Base-by-base conservation (phyloP, 2,113 vertebrate species). In the Tinamus guttatus region DNA sequence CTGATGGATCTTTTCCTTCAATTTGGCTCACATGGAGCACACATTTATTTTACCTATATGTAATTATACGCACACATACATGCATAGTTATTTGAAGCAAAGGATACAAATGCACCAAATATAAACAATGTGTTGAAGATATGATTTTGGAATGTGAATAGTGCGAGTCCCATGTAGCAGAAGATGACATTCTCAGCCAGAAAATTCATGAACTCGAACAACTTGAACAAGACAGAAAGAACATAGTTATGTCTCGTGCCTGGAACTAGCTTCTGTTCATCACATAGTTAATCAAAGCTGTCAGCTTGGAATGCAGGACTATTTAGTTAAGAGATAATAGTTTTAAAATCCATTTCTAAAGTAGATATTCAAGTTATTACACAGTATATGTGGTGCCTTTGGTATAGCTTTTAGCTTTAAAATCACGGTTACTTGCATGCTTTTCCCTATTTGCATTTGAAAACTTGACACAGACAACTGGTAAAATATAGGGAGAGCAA, bases 201-300 rank as follows among this genome's bases (percentile, higher is more conserved):
- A 97, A 99, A 99, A 96, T 98, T 98, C 98, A 99, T 98, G 96
- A 99, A 98, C 97, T 99, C 98, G 96, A 98, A 99, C 95, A 99
- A 97, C 98, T 99, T 98, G 89, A 98, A 98, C 5, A 68, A 97
- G 93, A 97, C 45, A 97, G 41, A 96, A 93, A 97, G 81, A 65
- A 78, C 28, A 86, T 77, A 95, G 94, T 96, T 82, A 94, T 30
- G 20, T 89, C 4, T 94, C 34, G 47, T 32, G 13, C 67, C 74
- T 88, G 22, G 54, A 68, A 54, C 20, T 71, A 75, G 25, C 56
- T 60, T 9, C n/a, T 87, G 45, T 94, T 81, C 80, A 69, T 63
- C 56, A 75, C 30, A 36, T 86, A 27, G 21, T 81, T 90, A 67
- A 78, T 22, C 81, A 32, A 22, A 14, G 56, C 21, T 19, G 64